Conservation (phyloP, 1,140 invertebrate genomes). For the Oedothorax gibbosus region DNA sequence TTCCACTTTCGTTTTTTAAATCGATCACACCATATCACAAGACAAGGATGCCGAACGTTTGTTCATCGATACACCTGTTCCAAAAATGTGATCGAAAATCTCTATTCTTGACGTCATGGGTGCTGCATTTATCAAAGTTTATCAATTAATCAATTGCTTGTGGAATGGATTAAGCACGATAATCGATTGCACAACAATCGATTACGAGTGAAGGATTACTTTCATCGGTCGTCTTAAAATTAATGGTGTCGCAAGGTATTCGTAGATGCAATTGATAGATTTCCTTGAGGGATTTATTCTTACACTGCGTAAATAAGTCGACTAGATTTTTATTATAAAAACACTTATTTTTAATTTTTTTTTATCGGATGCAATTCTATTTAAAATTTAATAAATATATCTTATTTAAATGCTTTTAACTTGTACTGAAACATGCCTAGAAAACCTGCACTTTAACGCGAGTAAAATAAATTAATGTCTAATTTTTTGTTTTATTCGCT, state of each 20-base stretch:
- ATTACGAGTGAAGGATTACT: slow-evolving; percentile 38
- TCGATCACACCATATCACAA: not conserved
- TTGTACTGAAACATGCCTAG: too few species aligned
- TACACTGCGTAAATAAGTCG: not conserved
- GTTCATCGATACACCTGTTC: slow-evolving; percentile 39
- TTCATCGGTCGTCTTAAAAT: slow-evolving; percentile 19
- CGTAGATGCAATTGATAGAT: not conserved
- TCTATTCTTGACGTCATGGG: slow-evolving; percentile 11
- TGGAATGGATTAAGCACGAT: too few species aligned
- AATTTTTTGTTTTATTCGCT: too few species aligned
- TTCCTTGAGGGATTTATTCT: not conserved
- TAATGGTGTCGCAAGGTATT: slow-evolving; percentile 19
- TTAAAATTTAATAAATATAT: too few species aligned
- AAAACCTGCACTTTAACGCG: too few species aligned
- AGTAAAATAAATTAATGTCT: too few species aligned
- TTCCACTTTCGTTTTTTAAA: not conserved
- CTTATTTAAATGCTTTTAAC: too few species aligned
- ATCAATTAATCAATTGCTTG: slow-evolving; percentile 17
- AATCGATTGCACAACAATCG: slow-evolving; percentile 12
- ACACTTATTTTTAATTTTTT: not conserved
- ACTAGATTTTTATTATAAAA: not conserved
- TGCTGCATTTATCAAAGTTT: slow-evolving; percentile 35
- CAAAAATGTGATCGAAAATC: slow-evolving; percentile 13
- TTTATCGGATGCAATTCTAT: not conserved
- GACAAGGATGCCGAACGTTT: not conserved